These are phyloP conservation scores for Acheta domesticus DNA, from an alignment of 2,888 invertebrate genomes.

Conservation along the genomic window DNA sequence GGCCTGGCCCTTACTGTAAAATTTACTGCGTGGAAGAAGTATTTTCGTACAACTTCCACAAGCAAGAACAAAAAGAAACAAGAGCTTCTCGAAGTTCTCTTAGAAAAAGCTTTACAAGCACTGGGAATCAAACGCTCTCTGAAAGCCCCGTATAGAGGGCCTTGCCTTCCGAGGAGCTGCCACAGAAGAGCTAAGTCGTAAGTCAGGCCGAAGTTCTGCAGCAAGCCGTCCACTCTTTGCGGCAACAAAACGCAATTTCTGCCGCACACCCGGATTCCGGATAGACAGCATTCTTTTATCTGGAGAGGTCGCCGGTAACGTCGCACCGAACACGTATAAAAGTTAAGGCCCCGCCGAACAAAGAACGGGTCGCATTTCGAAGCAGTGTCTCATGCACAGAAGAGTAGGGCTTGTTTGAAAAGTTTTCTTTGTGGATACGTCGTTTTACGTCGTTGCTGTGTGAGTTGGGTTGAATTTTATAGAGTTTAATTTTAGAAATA, in stretches of 20 bases:
- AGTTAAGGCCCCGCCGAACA: neutral
- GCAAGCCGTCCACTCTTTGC: neutral
- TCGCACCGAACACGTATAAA: neutral
- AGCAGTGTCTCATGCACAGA: neutral
- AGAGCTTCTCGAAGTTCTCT: neutral
- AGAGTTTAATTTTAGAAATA: too few species aligned
- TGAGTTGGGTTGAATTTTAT: too few species aligned
- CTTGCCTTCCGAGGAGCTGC: neutral
- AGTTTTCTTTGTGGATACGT: too few species aligned
- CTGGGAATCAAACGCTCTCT: neutral
- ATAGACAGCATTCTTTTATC: neutral
- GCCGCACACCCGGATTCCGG: neutral
- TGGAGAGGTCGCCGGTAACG: neutral
- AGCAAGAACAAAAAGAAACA: neutral
- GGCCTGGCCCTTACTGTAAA: too few species aligned
- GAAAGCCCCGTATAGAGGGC: neutral
- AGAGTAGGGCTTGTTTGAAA: too few species aligned
- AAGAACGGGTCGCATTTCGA: neutral
- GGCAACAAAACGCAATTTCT: slow-evolving; percentile 18
- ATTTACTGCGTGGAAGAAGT: too few species aligned
- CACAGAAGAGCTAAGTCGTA: neutral
- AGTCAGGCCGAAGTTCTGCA: neutral
- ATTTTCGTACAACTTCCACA: neutral
- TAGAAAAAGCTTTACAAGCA: neutral
- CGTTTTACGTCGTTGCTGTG: too few species aligned